phyloP scores from a whole-genome alignment of 2,113 vertebrate genomes.

The Strix aluco region DNA sequence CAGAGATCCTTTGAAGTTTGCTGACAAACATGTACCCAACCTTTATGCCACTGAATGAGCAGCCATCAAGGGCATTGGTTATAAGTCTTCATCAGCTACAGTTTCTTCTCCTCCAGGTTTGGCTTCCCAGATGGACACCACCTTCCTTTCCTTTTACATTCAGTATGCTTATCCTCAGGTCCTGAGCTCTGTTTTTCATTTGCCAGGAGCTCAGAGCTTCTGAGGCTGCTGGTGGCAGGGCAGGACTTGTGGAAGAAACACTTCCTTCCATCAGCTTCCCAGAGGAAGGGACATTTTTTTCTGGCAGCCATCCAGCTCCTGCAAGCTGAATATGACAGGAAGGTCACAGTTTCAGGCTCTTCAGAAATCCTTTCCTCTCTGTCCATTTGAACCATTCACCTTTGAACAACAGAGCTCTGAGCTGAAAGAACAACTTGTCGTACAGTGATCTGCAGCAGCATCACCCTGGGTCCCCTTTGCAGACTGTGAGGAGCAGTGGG shows the following conservation, averaged over 20 bases:
- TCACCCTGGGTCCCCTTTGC: neutral
- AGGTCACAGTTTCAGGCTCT: neutral
- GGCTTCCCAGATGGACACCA: neutral
- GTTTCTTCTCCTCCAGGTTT: neutral
- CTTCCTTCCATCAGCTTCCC: neutral
- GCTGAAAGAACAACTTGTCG: neutral
- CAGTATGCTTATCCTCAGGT: neutral
- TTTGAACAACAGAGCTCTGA: neutral
- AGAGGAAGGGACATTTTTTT: neutral
- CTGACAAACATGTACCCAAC: neutral
- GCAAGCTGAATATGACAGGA: neutral
- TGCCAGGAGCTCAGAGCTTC: neutral
- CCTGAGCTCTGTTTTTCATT: neutral
- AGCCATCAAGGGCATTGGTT: neutral
- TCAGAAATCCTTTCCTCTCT: neutral
- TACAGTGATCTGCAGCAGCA: neutral
- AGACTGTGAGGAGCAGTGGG: neutral
- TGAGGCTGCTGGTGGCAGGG: neutral
- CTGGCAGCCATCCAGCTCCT: neutral
- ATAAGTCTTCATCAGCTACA: fast-evolving
- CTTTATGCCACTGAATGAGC: neutral
- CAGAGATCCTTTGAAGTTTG: neutral
- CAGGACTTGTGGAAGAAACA: neutral
- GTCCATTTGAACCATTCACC: neutral
- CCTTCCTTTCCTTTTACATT: neutral